Evolutionary conservation across 1,140 invertebrate genomes (phyloP).

Genomic region (Halesus radiatus): DNA sequence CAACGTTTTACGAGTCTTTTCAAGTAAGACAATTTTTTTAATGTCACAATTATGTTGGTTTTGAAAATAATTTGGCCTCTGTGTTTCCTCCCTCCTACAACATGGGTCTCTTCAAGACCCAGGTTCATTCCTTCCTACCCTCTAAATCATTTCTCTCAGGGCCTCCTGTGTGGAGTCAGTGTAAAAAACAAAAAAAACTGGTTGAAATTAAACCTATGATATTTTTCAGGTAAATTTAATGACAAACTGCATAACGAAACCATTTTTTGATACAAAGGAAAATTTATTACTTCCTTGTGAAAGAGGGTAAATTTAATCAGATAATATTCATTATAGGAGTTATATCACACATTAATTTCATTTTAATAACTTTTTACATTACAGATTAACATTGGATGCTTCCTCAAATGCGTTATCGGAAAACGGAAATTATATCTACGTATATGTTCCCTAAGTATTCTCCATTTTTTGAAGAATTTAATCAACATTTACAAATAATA

Average conservation of each 20-base stretch:
- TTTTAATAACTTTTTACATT: not conserved
- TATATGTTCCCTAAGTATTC: conserved; percentile 18
- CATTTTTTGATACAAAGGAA: not conserved
- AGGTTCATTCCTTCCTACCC: too few relatives aligned
- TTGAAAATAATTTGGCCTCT: too few relatives aligned
- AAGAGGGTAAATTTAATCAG: not conserved
- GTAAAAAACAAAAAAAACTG: too few relatives aligned
- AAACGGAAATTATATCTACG: not conserved
- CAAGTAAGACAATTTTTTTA: conserved; percentile 2
- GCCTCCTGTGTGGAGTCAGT: too few relatives aligned
- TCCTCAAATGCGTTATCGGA: not conserved
- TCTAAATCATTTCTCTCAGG: too few relatives aligned
- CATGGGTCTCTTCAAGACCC: too few relatives aligned
- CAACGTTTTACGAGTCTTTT: not conserved
- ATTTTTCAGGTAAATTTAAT: not conserved
- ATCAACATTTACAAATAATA: not conserved
- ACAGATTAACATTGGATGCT: not conserved
- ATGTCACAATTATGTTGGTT: not conserved
- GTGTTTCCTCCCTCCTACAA: too few relatives aligned
- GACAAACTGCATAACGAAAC: not conserved
- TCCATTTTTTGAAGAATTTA: conserved; percentile 14
- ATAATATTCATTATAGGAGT: too few relatives aligned
- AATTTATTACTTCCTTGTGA: not conserved
- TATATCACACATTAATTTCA: too few relatives aligned
- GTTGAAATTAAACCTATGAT: too few relatives aligned